These are phyloP conservation scores for Spisula subtruncata DNA, from an alignment of 2,888 invertebrate genomes.

Conservation along the genomic window DNA sequence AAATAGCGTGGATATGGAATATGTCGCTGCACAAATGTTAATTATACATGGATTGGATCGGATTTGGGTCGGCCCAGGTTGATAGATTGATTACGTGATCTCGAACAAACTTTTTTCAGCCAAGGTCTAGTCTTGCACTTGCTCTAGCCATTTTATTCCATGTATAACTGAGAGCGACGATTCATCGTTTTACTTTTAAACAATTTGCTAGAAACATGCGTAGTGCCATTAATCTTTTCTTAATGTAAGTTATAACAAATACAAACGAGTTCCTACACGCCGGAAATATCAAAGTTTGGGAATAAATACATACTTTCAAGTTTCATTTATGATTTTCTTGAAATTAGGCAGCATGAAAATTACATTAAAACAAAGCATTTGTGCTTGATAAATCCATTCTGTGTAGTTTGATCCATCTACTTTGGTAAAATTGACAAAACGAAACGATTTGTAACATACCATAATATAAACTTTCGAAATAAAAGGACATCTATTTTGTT, in stretches of 20 bases:
- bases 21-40: no score
- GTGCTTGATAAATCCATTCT: not conserved
- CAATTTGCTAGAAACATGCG: not conserved
- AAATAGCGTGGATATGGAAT: no score
- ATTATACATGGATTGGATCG: no score
- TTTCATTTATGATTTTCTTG: not conserved
- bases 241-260: not conserved
- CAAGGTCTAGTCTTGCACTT: no score
- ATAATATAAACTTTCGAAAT: not conserved
- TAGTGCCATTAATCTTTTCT: not conserved
- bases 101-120: no score
- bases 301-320: not conserved
- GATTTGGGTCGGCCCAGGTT: no score
- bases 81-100: no score
- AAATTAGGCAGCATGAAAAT: not conserved
- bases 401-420: not conserved
- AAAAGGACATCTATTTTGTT: not conserved
- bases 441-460: not conserved
- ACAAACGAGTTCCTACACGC: not conserved
- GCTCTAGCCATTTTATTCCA: not conserved
- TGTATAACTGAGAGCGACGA: not conserved
- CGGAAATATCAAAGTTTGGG: not conserved
- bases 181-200: not conserved
- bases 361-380: not conserved
- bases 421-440: not conserved